These are phyloP conservation scores for Ceratina australensis DNA, from an alignment of 1,140 invertebrate species.

Conservation along the genomic window DNA sequence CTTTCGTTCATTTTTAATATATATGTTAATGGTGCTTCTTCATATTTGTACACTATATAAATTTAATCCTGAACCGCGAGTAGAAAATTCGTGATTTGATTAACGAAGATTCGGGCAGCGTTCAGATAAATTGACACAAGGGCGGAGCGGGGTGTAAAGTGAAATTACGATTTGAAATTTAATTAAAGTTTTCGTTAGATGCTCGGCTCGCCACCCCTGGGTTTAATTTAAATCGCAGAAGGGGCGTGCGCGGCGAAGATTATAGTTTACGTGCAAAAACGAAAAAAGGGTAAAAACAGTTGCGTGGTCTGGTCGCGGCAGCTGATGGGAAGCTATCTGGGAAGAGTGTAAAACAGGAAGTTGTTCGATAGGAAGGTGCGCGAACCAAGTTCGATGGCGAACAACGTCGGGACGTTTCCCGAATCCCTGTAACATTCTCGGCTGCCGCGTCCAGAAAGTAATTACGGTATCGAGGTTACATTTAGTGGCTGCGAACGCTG, in stretches of 20 bases:
- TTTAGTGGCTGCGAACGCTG: conserved; percentile 43
- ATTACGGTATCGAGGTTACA: conserved; percentile 49
- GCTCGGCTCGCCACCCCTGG: too few species aligned
- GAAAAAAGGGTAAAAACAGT: conserved; percentile 29
- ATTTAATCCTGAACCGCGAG: too few species aligned
- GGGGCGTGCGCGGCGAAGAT: neutral
- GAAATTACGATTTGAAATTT: neutral
- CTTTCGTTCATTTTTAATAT: too few species aligned
- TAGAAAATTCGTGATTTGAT: too few species aligned
- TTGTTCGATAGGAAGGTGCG: conserved; percentile 26
- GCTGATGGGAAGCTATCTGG: conserved; percentile 47
- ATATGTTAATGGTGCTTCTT: too few species aligned
- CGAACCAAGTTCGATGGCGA: conserved; percentile 29
- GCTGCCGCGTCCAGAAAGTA: conserved; percentile 17
- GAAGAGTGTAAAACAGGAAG: conserved; percentile 56
- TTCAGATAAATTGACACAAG: too few species aligned
- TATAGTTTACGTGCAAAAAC: conserved; percentile 1
- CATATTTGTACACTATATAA: too few species aligned
- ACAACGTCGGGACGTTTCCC: conserved; percentile 12
- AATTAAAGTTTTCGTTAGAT: neutral
- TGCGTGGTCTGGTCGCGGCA: conserved; percentile 41
- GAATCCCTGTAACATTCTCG: neutral
- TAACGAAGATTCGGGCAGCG: too few species aligned
- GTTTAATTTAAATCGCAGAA: neutral
- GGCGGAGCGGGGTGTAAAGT: too few species aligned